These are phyloP conservation scores for Romanogobio albipinnatus DNA, from an alignment of 2,113 vertebrate genomes.

Conservation along the genomic window DNA sequence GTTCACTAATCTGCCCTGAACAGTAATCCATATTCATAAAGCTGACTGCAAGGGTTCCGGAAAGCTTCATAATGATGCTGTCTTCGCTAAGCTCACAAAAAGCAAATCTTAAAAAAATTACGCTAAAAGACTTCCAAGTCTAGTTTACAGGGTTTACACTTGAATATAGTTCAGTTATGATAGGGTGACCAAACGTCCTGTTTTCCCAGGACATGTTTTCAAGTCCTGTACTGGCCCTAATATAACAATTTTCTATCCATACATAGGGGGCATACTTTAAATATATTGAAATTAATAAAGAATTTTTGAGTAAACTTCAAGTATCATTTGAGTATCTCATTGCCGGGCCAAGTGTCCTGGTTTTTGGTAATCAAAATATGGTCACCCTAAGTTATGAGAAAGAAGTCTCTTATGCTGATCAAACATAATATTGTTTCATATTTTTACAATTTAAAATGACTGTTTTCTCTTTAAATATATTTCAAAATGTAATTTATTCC, in stretches of 20 bases:
- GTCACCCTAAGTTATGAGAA: not conserved
- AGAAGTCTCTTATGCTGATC: not conserved
- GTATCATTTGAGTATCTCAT: no score
- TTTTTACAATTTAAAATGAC: no score
- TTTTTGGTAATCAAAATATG: no score
- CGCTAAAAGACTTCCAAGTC: not conserved
- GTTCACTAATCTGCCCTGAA: slow-evolving; percentile 33
- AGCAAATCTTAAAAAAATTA: not conserved
- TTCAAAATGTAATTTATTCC: not conserved
- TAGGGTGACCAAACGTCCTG: no score
- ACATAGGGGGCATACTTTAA: no score
- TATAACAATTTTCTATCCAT: no score
- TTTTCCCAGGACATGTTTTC: no score
- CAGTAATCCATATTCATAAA: slow-evolving; percentile 30
- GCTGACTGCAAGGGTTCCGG: slow-evolving; percentile 13
- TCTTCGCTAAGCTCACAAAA: not conserved
- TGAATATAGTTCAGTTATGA: not conserved
- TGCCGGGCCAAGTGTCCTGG: no score
- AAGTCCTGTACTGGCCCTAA: no score
- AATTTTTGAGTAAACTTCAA: no score
- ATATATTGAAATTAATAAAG: no score
- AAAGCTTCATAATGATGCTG: slow-evolving; percentile 19
- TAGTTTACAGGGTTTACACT: not conserved
- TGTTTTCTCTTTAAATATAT: not conserved
- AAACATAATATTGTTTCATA: not conserved